Conservation (phyloP, 2,888 invertebrate species). For the Brenthis daphne region DNA sequence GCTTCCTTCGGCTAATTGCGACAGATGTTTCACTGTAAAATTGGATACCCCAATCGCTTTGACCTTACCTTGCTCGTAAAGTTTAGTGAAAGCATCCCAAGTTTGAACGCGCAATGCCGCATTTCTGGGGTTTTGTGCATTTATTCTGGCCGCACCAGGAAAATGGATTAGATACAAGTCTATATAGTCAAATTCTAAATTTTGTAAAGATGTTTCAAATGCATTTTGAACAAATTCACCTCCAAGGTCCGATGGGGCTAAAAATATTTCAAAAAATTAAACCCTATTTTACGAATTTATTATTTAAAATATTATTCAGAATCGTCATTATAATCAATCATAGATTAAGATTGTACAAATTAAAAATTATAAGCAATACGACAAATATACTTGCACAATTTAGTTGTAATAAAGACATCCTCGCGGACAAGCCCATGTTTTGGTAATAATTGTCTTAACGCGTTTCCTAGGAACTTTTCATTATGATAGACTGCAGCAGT, state of each 20-base stretch:
- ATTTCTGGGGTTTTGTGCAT: slow-evolving; percentile 63
- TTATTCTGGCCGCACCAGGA: slow-evolving; percentile 84
- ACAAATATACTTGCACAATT: slow-evolving; percentile 82
- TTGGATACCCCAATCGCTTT: slow-evolving; percentile 92
- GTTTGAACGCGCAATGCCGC: slow-evolving; percentile 80
- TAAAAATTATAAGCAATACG: not conserved
- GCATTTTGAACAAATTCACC: slow-evolving; percentile 68
- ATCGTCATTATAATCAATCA: not conserved
- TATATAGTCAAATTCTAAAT: slow-evolving; percentile 85
- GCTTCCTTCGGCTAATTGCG: slow-evolving; percentile 80
- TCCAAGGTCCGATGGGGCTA: slow-evolving; percentile 57
- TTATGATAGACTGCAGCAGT: slow-evolving; percentile 91
- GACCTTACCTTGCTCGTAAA: slow-evolving; percentile 83
- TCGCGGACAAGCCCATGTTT: slow-evolving; percentile 85
- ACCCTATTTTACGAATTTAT: not conserved
- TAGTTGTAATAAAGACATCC: slow-evolving; percentile 91
- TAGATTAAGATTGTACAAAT: not conserved
- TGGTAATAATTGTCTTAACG: slow-evolving; percentile 85
- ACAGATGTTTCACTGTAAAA: slow-evolving; percentile 86
- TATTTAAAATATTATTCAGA: not conserved
- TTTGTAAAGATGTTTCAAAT: slow-evolving; percentile 81
- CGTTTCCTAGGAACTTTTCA: slow-evolving; percentile 86
- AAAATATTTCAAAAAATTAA: not conserved
- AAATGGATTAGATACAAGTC: slow-evolving; percentile 93
- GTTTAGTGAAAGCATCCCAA: slow-evolving; percentile 86